Evolutionary conservation across 2,797 vertebrate species (phyloP).

Genomic region (Danio albolineatus): DNA sequence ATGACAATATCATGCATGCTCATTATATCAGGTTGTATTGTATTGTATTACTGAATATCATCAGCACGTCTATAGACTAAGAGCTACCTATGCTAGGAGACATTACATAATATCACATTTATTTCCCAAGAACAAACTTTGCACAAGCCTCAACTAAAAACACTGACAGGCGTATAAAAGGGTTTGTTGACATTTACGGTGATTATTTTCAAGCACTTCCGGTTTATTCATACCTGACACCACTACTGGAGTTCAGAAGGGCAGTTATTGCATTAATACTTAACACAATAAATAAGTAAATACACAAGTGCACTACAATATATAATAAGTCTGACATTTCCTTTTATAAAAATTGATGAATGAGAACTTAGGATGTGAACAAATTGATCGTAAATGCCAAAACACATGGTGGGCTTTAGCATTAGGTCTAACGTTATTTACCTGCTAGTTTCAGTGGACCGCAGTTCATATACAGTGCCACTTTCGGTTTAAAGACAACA

Average conservation of each 20-base stretch:
- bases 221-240: background rate
- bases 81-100: background rate
- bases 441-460: background rate
- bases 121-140: background rate
- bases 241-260: background rate
- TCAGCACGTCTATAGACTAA: too few species aligned
- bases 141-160: background rate
- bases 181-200: conserved; percentile 40
- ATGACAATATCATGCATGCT: too few species aligned
- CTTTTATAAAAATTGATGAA: background rate
- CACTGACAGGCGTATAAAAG: background rate
- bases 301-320: too few species aligned
- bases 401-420: background rate
- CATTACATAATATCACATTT: background rate
- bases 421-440: background rate
- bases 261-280: background rate
- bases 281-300: background rate
- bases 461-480: background rate
- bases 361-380: background rate
- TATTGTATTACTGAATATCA: too few species aligned
- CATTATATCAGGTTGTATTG: too few species aligned
- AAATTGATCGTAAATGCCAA: background rate
- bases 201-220: conserved; percentile 31
- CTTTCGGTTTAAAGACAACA: too few species aligned
- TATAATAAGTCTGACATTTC: background rate